Evolutionary conservation across 2,113 vertebrate genomes (phyloP).

Genomic region (Paralichthys olivaceus): DNA sequence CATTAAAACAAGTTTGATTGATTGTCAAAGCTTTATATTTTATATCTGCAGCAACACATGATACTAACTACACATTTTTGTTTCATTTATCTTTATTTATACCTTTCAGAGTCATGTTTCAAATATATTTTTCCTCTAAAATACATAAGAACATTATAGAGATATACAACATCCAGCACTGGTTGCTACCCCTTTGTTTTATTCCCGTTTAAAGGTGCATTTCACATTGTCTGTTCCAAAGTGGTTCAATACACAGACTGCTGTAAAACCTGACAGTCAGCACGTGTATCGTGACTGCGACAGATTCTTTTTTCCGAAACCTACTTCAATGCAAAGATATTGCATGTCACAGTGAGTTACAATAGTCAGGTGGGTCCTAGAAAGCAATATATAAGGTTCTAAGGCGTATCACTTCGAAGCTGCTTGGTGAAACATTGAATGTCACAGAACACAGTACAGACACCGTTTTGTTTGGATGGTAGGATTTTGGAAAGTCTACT

Average conservation of each 20-base stretch:
- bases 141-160: conserved; percentile 82
- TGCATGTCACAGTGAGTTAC: conserved; percentile 49
- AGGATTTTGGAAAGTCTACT: conserved; percentile 8
- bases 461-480: background rate
- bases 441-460: conserved; percentile 15
- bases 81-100: conserved; percentile 81
- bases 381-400: conserved; percentile 39
- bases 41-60: conserved; percentile 6
- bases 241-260: conserved; percentile 28
- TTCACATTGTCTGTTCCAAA: conserved; percentile 43
- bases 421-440: conserved; percentile 28
- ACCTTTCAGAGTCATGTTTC: conserved; percentile 79
- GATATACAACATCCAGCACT: conserved; percentile 78
- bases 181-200: conserved; percentile 50
- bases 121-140: conserved; percentile 82
- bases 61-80: conserved; percentile 28
- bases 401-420: conserved; percentile 34
- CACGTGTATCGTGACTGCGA: conserved; percentile 18
- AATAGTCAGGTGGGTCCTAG: conserved; percentile 35
- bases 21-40: no score
- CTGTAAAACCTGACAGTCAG: conserved; percentile 36
- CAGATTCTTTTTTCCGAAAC: conserved; percentile 36
- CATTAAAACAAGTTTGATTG: no score
- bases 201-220: conserved; percentile 41
- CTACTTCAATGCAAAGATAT: conserved; percentile 19